phyloP scores from a whole-genome alignment of 2,888 invertebrate genomes.

The Euclidia mi region DNA sequence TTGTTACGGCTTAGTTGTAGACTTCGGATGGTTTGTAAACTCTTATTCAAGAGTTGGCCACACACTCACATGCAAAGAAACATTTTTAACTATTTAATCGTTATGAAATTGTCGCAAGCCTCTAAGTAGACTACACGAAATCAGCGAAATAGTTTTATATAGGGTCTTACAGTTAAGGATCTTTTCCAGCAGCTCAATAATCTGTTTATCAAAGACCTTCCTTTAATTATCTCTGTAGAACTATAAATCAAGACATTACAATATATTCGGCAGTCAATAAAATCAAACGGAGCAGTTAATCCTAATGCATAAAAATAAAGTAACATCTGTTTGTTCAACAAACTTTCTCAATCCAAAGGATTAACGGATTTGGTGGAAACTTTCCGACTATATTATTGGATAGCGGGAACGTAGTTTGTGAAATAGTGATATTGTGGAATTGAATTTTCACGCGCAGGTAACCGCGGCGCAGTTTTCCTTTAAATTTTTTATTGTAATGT shows the following conservation, averaged over 20 bases:
- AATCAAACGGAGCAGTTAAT: conserved; percentile 2
- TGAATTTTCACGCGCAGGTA: conserved; percentile 17
- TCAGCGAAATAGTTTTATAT: no score
- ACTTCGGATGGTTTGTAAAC: no score
- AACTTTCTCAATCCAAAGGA: conserved; percentile 39
- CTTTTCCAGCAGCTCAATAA: no score
- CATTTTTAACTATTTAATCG: no score
- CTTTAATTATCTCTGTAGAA: no score
- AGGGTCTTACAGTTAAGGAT: no score
- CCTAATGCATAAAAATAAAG: conserved; percentile 37
- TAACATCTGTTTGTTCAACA: conserved; percentile 31
- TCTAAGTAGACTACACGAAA: no score
- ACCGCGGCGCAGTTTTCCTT: conserved; percentile 3
- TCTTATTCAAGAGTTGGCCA: no score
- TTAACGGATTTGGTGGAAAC: conserved; percentile 40
- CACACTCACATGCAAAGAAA: no score
- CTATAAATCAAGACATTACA: background rate
- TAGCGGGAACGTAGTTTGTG: conserved; percentile 20
- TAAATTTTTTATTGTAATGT: conserved; percentile 1
- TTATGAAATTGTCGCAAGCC: no score
- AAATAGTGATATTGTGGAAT: conserved; percentile 25
- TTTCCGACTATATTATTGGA: conserved; percentile 29
- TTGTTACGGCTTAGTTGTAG: no score
- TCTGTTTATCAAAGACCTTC: no score
- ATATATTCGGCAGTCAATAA: conserved; percentile 3